A percentile compares a stretch with the other conserved stretches of the same genome.
Evolutionary conservation across 2,888 invertebrate species (phyloP).

Genomic region (Arge pagana): DNA sequence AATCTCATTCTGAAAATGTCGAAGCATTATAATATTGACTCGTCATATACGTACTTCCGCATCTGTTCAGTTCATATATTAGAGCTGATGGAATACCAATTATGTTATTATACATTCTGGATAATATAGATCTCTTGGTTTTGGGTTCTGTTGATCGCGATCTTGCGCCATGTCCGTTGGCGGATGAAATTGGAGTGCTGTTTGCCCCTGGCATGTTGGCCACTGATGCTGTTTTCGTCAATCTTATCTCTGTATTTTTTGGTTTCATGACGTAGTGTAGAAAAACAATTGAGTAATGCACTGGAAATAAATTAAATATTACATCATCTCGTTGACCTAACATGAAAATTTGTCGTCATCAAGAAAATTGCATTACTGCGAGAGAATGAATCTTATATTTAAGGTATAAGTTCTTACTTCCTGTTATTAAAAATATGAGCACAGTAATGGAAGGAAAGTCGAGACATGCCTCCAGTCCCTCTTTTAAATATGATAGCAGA

Average conservation of each 20-base stretch:
- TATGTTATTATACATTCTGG: constrained; percentile 4
- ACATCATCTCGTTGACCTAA: no score
- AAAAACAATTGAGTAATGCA: constrained; percentile 48
- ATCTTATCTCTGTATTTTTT: constrained; percentile 6
- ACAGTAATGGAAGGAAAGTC: constrained; percentile 51
- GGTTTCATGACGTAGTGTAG: constrained; percentile 41
- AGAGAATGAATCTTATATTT: background rate
- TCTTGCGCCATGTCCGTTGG: constrained; percentile 10
- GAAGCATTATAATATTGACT: background rate
- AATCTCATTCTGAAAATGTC: background rate
- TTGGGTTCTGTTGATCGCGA: background rate
- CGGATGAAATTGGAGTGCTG: constrained; percentile 9
- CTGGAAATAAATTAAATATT: constrained; percentile 31
- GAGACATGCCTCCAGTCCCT: constrained; percentile 48
- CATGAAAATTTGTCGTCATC: no score
- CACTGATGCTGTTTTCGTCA: background rate
- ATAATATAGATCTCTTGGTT: constrained; percentile 10
- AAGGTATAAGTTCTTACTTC: constrained; percentile 40
- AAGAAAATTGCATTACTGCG: no score
- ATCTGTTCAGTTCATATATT: constrained; percentile 25
- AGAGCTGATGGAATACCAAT: constrained; percentile 9
- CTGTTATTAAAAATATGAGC: constrained; percentile 50
- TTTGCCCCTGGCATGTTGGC: constrained; percentile 7
- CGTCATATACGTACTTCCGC: constrained; percentile 27
- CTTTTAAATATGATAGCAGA: constrained; percentile 48